A percentile compares a stretch with the other conserved stretches of the same genome.
Evolutionary conservation across 2,888 invertebrate genomes (phyloP).

Genomic region (Dendrolimus houi): DNA sequence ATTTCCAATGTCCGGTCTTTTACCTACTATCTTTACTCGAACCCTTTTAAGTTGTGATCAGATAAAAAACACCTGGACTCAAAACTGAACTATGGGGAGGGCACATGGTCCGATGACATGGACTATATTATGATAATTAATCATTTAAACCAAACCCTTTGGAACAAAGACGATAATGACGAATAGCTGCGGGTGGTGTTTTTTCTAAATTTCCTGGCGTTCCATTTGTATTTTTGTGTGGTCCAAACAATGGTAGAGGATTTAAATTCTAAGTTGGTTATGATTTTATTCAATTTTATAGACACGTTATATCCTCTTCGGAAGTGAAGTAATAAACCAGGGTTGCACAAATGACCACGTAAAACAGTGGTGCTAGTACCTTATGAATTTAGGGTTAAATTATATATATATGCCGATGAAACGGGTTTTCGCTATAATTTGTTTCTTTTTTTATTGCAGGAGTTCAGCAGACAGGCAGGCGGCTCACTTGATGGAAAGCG

Average conservation of each 20-base stretch:
- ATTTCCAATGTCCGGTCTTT: too few relatives aligned
- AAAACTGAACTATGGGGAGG: conserved; percentile 55
- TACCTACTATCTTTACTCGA: conserved; percentile 21
- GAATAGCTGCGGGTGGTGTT: conserved; percentile 47
- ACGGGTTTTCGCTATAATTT: too few relatives aligned
- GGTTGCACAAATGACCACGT: too few relatives aligned
- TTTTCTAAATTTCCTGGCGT: conserved; percentile 22
- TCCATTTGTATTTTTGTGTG: conserved; percentile 12
- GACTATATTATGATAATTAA: conserved; percentile 67
- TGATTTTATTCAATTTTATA: conserved; percentile 4
- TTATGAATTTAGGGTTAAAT: too few relatives aligned
- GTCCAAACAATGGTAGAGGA: conserved; percentile 11
- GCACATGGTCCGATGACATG: conserved; percentile 54
- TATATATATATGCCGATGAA: too few relatives aligned
- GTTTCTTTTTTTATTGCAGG: too few relatives aligned
- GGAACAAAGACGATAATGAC: conserved; percentile 48
- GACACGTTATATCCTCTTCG: not conserved
- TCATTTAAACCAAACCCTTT: conserved; percentile 56
- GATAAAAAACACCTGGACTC: conserved; percentile 66
- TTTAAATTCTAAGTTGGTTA: conserved; percentile 6
- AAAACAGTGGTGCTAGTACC: too few relatives aligned
- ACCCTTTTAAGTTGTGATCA: conserved; percentile 64
- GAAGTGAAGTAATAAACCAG: too few relatives aligned
- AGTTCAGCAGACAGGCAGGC: too few relatives aligned
- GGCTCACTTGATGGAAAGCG: too few relatives aligned